Conservation (phyloP, 2,888 invertebrate genomes). For the Aphrophora alni region DNA sequence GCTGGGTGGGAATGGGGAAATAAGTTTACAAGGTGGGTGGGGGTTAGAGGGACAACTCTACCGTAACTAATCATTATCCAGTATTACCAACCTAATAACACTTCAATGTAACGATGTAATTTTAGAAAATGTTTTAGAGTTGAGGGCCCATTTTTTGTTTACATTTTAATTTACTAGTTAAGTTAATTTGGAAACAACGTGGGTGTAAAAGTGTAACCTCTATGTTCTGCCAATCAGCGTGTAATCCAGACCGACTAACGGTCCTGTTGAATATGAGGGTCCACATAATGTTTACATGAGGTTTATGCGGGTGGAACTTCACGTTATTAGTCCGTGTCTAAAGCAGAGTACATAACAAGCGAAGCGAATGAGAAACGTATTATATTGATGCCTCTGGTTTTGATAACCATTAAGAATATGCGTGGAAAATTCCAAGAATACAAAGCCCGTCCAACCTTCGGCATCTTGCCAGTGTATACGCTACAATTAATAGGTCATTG, state of each 20-base stretch:
- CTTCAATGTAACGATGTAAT: no score
- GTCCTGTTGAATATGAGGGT: no score
- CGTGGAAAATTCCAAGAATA: not conserved
- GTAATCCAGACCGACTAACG: not conserved
- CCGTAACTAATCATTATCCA: no score
- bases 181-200: no score
- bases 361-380: not conserved
- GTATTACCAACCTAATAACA: no score
- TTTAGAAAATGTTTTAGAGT: no score
- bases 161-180: no score
- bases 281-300: not conserved
- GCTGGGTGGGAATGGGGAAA: no score
- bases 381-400: not conserved
- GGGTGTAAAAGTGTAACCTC: no score
- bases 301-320: not conserved
- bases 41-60: no score
- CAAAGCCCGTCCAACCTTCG: not conserved
- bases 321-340: not conserved
- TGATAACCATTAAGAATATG: not conserved
- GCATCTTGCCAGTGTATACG: not conserved
- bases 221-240: not conserved
- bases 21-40: no score
- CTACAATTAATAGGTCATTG: not conserved
- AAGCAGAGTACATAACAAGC: not conserved
- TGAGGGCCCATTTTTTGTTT: no score